These are phyloP conservation scores for Simalia tracyae DNA, from an alignment of 2,797 vertebrate genomes.

Conservation along the genomic window DNA sequence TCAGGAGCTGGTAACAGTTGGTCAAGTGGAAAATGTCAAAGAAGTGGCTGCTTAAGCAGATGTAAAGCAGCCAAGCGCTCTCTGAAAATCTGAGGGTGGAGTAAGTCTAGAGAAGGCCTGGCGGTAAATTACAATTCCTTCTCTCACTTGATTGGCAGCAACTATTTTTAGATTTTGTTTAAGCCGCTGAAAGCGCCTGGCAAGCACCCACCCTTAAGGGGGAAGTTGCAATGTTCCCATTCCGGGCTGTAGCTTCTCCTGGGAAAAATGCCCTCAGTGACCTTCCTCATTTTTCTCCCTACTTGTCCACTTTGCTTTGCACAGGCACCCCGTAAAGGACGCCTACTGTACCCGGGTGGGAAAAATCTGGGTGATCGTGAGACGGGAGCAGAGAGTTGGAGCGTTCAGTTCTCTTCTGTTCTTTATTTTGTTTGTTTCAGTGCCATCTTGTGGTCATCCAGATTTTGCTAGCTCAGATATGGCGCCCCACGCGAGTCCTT, in stretches of 20 bases:
- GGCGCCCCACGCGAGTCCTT: neutral
- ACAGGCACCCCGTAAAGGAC: too few species aligned
- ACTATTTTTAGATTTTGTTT: neutral
- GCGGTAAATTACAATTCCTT: neutral
- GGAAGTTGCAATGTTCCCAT: neutral
- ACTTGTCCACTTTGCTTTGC: too few species aligned
- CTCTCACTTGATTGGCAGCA: neutral
- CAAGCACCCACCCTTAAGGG: too few species aligned
- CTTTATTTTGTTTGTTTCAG: too few species aligned
- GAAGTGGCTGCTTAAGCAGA: neutral
- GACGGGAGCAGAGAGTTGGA: too few species aligned
- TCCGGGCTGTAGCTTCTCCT: neutral
- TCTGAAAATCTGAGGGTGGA: neutral
- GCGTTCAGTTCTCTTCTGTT: too few species aligned
- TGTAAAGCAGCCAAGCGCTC: neutral
- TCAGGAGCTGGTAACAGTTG: neutral
- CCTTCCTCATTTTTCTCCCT: too few species aligned
- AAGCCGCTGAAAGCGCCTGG: neutral
- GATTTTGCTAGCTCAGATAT: neutral
- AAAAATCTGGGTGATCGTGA: too few species aligned
- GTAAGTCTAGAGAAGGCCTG: neutral
- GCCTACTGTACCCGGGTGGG: too few species aligned
- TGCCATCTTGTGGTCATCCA: too few species aligned
- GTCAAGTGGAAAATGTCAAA: conserved; percentile 13
- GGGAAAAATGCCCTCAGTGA: neutral